Conservation (phyloP, 2,113 vertebrate genomes). For the Arothron firmamentum region DNA sequence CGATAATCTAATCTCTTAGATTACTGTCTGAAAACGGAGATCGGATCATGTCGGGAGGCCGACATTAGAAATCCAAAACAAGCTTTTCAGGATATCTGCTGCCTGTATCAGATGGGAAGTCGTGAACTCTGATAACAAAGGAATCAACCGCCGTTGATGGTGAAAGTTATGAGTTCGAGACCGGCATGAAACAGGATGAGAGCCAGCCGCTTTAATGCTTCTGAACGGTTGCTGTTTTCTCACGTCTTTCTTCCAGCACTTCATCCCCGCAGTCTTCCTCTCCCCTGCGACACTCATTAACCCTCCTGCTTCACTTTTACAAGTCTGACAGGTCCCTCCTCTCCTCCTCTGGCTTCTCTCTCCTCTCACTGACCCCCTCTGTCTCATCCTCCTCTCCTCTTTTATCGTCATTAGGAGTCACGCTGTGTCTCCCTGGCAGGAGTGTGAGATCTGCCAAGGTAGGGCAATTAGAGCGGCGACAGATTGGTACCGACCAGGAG, state of each 20-base stretch:
- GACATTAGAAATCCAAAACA: no score
- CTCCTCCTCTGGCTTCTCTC: conserved; percentile 19
- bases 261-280: conserved; percentile 4
- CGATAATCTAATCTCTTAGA: no score
- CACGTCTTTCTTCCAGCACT: background rate
- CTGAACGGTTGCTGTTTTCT: background rate
- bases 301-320: conserved; percentile 13
- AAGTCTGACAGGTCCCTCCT: conserved; percentile 7
- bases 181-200: background rate
- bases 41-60: no score
- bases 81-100: no score
- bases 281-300: conserved; percentile 18
- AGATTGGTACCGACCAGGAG: conserved; percentile 59
- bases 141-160: no score
- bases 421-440: conserved; percentile 51
- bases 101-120: no score
- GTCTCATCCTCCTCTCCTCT: conserved; percentile 38
- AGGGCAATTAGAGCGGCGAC: conserved; percentile 65
- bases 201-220: background rate
- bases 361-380: conserved; percentile 34
- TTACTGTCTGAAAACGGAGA: no score
- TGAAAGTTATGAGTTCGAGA: no score
- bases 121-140: no score
- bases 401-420: conserved; percentile 58
- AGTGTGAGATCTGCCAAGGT: conserved; percentile 53